phyloP scores from a whole-genome alignment of 2,888 invertebrate species.

The Platypus cylindrus region DNA sequence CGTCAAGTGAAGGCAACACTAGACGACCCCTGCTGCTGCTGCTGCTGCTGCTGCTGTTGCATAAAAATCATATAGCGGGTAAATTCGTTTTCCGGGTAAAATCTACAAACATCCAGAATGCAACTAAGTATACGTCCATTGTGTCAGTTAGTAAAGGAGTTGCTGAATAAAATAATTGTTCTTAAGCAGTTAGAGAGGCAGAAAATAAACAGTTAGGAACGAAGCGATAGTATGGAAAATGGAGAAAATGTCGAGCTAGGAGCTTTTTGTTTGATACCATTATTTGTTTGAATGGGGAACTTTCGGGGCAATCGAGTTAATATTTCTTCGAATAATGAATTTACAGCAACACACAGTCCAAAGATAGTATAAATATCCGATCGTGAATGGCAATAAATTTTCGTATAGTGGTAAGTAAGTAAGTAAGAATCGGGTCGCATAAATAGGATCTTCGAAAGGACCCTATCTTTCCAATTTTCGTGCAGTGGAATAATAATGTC shows the following conservation, averaged over 20 bases:
- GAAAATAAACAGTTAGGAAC: too few species aligned
- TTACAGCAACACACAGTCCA: slow-evolving; percentile 11
- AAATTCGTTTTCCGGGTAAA: too few species aligned
- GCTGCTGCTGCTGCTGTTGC: too few species aligned
- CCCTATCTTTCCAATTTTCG: slow-evolving; percentile 20
- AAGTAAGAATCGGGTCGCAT: slow-evolving; percentile 18
- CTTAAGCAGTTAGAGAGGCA: too few species aligned
- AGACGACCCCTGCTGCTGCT: too few species aligned
- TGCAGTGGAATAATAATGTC: slow-evolving; percentile 26
- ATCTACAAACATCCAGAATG: too few species aligned
- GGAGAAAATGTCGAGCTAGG: not conserved
- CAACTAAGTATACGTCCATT: too few species aligned
- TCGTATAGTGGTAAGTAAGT: slow-evolving; percentile 13
- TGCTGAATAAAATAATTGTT: too few species aligned
- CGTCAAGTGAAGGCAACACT: too few species aligned
- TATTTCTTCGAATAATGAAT: slow-evolving; percentile 8
- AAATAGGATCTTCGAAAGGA: slow-evolving; percentile 23
- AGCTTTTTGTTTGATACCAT: not conserved
- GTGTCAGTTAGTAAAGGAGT: too few species aligned
- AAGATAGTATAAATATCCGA: slow-evolving; percentile 11
- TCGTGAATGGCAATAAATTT: slow-evolving; percentile 22
- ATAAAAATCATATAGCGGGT: too few species aligned
- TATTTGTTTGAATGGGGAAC: slow-evolving; percentile 2
- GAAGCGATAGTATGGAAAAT: too few species aligned
- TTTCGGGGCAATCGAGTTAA: slow-evolving; percentile 1